phyloP scores from a whole-genome alignment of 2,888 invertebrate genomes.

The Steinernema hermaphroditum region DNA sequence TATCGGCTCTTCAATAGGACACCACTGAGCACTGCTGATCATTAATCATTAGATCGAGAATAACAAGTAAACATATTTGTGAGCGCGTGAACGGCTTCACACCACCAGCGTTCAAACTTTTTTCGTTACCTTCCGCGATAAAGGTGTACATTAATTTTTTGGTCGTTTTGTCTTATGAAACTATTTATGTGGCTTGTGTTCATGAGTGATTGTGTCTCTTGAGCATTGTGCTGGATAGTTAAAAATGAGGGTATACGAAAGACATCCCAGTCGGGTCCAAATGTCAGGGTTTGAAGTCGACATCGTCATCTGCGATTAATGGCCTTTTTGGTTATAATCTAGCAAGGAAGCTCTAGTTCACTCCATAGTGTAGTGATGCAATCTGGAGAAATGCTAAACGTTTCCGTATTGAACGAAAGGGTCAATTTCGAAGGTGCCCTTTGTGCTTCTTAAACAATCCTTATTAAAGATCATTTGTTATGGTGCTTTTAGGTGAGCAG shows the following conservation, averaged over 20 bases:
- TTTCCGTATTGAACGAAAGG: neutral
- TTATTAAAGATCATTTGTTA: no score
- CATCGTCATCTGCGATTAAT: constrained; percentile 25
- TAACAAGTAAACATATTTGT: constrained; percentile 23
- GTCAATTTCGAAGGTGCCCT: no score
- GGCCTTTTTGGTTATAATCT: neutral
- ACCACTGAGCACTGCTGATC: neutral
- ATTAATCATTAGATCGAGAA: constrained; percentile 14
- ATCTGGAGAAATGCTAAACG: neutral
- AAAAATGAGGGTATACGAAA: constrained; percentile 13
- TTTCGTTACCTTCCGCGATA: neutral
- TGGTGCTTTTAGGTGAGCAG: no score
- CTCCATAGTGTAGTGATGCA: neutral
- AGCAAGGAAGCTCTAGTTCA: neutral
- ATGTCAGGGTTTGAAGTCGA: neutral
- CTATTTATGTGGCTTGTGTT: no score
- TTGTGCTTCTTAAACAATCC: no score
- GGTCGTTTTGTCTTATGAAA: neutral
- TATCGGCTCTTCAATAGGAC: neutral
- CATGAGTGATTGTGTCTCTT: neutral
- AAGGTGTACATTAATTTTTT: neutral
- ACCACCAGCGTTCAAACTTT: neutral
- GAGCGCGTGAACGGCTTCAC: neutral
- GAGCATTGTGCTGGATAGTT: neutral
- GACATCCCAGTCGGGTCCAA: neutral